Conservation (phyloP, 2,113 vertebrate species). For the Malurus melanocephalus region DNA sequence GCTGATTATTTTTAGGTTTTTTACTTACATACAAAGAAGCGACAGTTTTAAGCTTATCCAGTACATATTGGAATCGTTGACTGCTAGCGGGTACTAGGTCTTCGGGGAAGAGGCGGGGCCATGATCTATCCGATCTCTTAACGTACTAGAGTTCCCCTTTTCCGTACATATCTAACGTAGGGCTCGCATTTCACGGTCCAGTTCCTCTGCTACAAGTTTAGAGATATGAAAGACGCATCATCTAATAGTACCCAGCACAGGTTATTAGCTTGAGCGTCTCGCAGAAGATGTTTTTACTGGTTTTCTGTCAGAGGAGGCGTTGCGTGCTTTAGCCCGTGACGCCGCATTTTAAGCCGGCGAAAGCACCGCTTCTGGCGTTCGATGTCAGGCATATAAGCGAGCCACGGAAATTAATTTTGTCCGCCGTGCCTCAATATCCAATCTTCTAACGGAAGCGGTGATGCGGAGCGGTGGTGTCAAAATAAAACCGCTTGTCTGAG, state of each 20-base stretch:
- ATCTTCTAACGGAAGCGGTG: background rate
- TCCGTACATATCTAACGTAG: fast-evolving
- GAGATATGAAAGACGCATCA: fast-evolving
- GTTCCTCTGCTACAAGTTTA: background rate
- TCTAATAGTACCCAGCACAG: background rate
- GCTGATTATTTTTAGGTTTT: background rate
- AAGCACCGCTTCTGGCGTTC: fast-evolving
- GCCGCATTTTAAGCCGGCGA: background rate
- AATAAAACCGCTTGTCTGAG: background rate
- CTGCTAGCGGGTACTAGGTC: background rate
- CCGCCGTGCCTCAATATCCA: background rate
- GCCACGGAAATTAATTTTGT: background rate
- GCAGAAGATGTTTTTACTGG: background rate
- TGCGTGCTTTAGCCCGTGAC: background rate
- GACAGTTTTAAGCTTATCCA: background rate
- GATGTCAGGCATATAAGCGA: fast-evolving
- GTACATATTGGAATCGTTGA: background rate
- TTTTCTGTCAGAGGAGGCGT: background rate
- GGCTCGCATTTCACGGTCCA: background rate
- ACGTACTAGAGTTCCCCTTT: background rate
- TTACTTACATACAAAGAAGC: background rate
- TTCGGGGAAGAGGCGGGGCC: background rate
- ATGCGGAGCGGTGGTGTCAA: background rate
- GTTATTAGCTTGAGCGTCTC: background rate
- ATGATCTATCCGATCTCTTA: background rate